Evolutionary conservation across 2,888 invertebrate species (phyloP).

Genomic region (Therioaphis trifolii): DNA sequence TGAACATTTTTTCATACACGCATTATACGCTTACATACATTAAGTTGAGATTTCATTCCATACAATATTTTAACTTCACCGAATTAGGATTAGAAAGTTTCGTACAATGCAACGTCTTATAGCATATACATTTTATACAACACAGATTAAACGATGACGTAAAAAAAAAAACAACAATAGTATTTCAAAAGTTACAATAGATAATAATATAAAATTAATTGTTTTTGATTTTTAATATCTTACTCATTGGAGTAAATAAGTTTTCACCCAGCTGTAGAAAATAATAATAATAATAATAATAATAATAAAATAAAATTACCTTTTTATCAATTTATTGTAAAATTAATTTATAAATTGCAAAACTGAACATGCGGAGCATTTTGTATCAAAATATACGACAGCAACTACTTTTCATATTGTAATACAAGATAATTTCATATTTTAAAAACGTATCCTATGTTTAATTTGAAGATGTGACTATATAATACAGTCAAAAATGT

Average conservation of each 20-base stretch:
- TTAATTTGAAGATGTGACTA: no score
- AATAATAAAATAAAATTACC: not conserved
- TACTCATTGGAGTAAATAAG: not conserved
- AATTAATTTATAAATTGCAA: not conserved
- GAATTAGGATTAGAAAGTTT: slow-evolving; percentile 59
- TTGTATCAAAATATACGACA: not conserved
- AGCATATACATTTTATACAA: slow-evolving; percentile 6
- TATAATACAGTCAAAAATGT: no score
- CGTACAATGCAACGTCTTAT: not conserved
- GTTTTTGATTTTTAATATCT: not conserved
- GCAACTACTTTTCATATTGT: not conserved
- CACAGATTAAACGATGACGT: not conserved
- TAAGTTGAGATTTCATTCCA: not conserved
- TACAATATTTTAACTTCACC: slow-evolving; percentile 37
- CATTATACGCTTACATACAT: not conserved
- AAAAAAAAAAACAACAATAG: slow-evolving; percentile 13
- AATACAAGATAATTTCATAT: not conserved
- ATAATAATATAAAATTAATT: slow-evolving; percentile 32
- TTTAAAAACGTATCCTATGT: no score
- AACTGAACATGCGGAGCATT: not conserved
- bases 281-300: not conserved
- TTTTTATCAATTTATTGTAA: not conserved
- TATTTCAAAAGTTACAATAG: slow-evolving; percentile 13
- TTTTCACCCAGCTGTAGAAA: not conserved
- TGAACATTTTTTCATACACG: not conserved